Conservation (phyloP, 37 sponge, comb jelly and placozoan genomes). For the Ephydatia muelleri region DNA sequence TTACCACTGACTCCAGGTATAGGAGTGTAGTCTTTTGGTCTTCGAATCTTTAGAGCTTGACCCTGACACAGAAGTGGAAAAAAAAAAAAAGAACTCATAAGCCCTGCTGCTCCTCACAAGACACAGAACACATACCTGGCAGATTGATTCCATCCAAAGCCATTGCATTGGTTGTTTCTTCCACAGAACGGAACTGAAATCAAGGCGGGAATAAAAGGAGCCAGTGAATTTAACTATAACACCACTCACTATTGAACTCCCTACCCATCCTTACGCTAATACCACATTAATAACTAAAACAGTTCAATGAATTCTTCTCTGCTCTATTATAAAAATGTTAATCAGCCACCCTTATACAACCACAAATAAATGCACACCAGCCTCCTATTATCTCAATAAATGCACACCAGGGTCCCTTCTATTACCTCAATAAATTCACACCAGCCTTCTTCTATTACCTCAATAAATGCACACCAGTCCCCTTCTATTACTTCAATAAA, state of each 20-base stretch:
- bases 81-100: neutral
- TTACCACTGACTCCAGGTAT: constrained; percentile 75
- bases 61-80: constrained; percentile 36
- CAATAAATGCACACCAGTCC: too few species aligned
- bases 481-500: neutral
- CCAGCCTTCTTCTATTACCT: too few species aligned
- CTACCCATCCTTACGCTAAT: neutral
- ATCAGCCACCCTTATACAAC: too few species aligned
- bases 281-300: too few species aligned
- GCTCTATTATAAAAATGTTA: too few species aligned
- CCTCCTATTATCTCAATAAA: too few species aligned
- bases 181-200: constrained; percentile 94
- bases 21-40: constrained; percentile 98
- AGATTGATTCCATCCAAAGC: constrained; percentile 99
- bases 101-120: neutral
- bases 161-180: constrained; percentile 96
- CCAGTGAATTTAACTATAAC: neutral
- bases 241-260: neutral
- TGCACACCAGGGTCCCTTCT: constrained; percentile 23
- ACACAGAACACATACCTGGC: constrained; percentile 36
- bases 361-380: too few species aligned
- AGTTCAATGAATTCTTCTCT: too few species aligned
- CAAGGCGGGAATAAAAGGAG: neutral
- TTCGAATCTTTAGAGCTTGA: constrained; percentile 92
- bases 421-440: too few species aligned